Base-by-base conservation (phyloP, 2,797 vertebrate genomes). In the Buphagus erythrorhynchus region DNA sequence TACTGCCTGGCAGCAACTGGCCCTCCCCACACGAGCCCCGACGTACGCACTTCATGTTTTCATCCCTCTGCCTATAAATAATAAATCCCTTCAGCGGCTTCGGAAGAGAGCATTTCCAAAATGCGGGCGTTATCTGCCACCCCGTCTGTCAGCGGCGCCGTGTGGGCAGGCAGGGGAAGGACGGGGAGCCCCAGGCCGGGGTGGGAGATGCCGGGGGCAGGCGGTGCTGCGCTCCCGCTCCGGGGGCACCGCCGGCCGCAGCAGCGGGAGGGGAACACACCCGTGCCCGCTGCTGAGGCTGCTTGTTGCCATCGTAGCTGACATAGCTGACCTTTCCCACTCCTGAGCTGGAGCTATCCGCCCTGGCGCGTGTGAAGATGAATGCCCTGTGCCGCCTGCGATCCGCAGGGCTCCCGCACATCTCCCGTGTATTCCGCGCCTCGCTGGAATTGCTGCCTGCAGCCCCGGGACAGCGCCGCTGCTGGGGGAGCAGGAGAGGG, bases 1-100 rank as follows among this genome's bases (percentile, higher is more conserved):
- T 98, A 97, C 97, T 97, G 96, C 97, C 97, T 98, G 88, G 97
- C 96, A 97, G 95, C 97, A 96, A 97, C 98, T 43, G 76, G 94
- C 96, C 83, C 95, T 95, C 90, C 97, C 97, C 95, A 95, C 96
- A 82, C 29, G 33, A 96, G 96, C 95, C 97, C 96, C 96, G 95
- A 84, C 42, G 29, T 94, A 87, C 15, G 2, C 91, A 79, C 95
- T 97, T 97, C 87, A 95, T 96, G 97, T 96, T 97, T 97, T 95
- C 95, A 63, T 94, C 96, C 94, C 84, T 95, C 86, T 95, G 97
- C 96, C 95, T 98, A 91, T 98, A 98, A 98, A 97, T 98, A 97
- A 96, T 97, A 94, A 86, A 74, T 96, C 96, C 96, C 91, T 94
- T 93, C 65, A 52, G 91, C 45, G 91, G 68, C 86, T 88, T 75